Evolutionary conservation across 2,888 invertebrate species (phyloP), one percentile per base, ranked within the genome.

Genomic region (Steromphala cineraria): DNA sequence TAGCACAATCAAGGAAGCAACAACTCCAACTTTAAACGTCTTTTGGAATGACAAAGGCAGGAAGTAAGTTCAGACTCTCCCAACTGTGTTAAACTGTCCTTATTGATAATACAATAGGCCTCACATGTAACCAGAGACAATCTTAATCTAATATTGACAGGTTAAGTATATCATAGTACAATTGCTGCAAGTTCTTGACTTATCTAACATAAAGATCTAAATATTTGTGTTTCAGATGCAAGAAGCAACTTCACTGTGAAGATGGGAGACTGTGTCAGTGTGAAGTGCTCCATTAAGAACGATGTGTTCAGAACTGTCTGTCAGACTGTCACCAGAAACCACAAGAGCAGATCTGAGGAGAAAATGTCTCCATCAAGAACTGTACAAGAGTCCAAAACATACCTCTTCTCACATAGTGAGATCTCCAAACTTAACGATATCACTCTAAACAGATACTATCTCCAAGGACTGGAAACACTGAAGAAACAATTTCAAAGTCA

Each of bases 371-470:
- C 46, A 10, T 67, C 17, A 17, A 36, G 53, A 21, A 78, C 55
- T 13, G 7, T 31, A 36, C 13, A 52, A 19, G 31, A 53, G 10
- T 24, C 19, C 13, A 46, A 21, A 13, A 21, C 36, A 15, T 53
- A 53, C 52, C 13, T 52, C 2, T 55, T 75, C 78, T 15, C 19
- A 55, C 78, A 55, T 46, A 71, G 62, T 17, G 87, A 88, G 67
- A 80, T 88, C 21, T 71, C 81, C n/a, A 85, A 81, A 56, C 75
- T 91, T 8, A 91, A 91, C 83, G 88, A 91, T 76, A 84, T 89
- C 10, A 83, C 86, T 53, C 82, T 86, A 31, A 90, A 91, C 75
- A 87, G 84, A 77, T 79, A 86, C 4, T 87, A 82, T 75, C 87
- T 85, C 80, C 81, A 85, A 56, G 86, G 85, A 0, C 52, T 91